Evolutionary conservation across 2,797 vertebrate species (phyloP), one percentile per base, ranked within the genome.

Genomic region (Coendou prehensilis): DNA sequence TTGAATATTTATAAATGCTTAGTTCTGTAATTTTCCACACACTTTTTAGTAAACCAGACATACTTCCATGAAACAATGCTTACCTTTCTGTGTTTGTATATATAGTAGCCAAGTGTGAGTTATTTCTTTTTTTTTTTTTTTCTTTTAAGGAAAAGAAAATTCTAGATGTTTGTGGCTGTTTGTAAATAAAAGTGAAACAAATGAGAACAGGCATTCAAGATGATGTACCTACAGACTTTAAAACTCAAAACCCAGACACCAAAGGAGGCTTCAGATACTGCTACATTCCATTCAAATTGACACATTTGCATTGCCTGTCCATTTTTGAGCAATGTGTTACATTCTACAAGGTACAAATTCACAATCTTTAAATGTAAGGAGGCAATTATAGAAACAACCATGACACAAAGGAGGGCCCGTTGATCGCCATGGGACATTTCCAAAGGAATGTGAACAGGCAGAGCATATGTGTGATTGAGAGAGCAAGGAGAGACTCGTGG

Each of bases 1-100:
- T 95, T 81, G 88, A 88, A 76, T 96, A 88, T 64, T 97, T 97
- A 1, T 4, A 95, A 97, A 92, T 97, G 10, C 26, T 91, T 96
- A 50, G 22, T 71, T 30, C 20, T 93, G 71, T 86, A 95, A 75
- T 18, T 90, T 94, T 71, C n/a, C 96, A 41, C 37, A 78, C 79
- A 95, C 10, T 87, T 10, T 89, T 28, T 89, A 78, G 14, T 20
- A 79, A 93, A 54, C 28, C 17, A 97, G 88, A 0, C 2, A 54
- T 8, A 67, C 28, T 96, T 94, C 78, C 50, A 56, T 86, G 56
- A 95, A 92, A 96, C 37, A 94, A n/a, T 47, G 15, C 33, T 75
- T 96, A 18, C 2, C 78, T 92, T 95, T 75, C 56, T 80, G 54
- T 87, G 54, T 41, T 80, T 97, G 71, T 15, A 30, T 52, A 28